phyloP scores from a whole-genome alignment of 2,888 invertebrate species.

The Macropis europaea region DNA sequence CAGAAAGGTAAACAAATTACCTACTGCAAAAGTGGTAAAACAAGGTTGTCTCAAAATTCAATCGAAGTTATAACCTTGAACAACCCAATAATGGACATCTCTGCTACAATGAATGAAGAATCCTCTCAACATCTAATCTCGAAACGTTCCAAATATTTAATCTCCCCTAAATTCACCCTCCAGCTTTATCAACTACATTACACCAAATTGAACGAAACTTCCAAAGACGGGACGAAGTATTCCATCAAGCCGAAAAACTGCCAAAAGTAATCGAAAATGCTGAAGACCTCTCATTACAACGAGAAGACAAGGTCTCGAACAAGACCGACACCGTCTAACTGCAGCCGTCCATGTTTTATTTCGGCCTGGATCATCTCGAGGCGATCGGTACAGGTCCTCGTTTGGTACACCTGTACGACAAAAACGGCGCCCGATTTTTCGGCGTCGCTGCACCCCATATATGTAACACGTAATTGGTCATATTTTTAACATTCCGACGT shows the following conservation, averaged over 20 bases:
- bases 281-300: background rate
- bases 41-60: no score
- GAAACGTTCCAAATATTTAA: no score
- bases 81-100: no score
- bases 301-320: background rate
- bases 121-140: no score
- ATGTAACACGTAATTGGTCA: conserved; percentile 77
- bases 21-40: no score
- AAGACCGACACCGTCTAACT: background rate
- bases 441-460: conserved; percentile 67
- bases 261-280: background rate
- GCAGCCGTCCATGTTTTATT: conserved; percentile 3
- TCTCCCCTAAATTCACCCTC: no score
- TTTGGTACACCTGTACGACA: conserved; percentile 34
- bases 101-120: no score
- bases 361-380: background rate
- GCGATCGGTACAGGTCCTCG: background rate
- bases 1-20: no score
- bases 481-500: conserved; percentile 65
- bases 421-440: conserved; percentile 53
- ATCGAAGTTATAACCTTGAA: no score
- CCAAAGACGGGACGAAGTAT: background rate
- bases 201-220: no score
- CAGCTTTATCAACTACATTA: no score
- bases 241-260: background rate